Conservation (phyloP, 2,113 vertebrate genomes). For the Tamias sibiricus region DNA sequence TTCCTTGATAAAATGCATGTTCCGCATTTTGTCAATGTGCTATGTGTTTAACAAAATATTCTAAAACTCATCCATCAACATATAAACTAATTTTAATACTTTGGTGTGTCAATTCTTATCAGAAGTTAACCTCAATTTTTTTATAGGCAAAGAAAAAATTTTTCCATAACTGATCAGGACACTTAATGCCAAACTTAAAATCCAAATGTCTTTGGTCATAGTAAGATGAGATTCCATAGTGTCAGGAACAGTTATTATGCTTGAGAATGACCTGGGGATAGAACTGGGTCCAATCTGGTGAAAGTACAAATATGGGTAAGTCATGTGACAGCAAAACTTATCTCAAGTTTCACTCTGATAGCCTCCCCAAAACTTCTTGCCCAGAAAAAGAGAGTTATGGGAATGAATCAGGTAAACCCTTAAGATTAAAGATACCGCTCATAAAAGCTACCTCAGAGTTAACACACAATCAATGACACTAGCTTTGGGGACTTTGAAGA, state of each 20-base stretch:
- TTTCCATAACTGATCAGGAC: not conserved
- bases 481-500: not conserved
- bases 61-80: not conserved
- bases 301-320: not conserved
- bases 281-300: not conserved
- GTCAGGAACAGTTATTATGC: not conserved
- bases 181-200: not conserved
- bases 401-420: not conserved
- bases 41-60: conserved; percentile 18
- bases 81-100: not conserved
- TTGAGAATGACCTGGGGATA: not conserved
- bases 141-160: not conserved
- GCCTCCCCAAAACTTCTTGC: not conserved
- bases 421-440: not conserved
- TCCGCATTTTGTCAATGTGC: not conserved
- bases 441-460: not conserved
- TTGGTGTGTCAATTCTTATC: not conserved
- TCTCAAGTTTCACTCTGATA: not conserved
- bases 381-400: not conserved
- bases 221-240: not conserved
- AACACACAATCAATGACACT: not conserved
- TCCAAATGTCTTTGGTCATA: not conserved
- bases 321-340: not conserved
- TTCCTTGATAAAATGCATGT: not conserved
- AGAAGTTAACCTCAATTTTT: conserved; percentile 7